Conservation (phyloP, 2,797 vertebrate species). For the Adrianichthys oophorus region DNA sequence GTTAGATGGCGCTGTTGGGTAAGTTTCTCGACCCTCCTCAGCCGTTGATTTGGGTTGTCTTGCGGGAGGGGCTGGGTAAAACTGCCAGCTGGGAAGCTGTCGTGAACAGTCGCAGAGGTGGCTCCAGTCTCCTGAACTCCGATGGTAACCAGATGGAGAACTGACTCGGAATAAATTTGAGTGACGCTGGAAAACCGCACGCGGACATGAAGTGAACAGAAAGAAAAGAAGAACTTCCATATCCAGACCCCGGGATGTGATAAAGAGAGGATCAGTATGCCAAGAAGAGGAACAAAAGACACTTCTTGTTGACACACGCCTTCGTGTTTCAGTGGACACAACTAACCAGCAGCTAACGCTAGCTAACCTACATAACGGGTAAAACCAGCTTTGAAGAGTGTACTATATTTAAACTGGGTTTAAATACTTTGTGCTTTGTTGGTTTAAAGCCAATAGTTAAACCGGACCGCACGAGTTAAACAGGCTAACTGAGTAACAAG, state of each 20-base stretch:
- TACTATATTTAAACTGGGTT: background rate
- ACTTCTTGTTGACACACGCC: slow-evolving; percentile 42
- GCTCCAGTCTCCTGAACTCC: slow-evolving; percentile 14
- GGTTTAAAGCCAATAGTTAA: background rate
- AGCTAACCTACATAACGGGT: slow-evolving; percentile 39
- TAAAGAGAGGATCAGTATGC: slow-evolving; percentile 41
- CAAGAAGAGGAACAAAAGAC: slow-evolving; percentile 65
- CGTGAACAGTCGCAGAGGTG: slow-evolving; percentile 32
- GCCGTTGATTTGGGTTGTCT: slow-evolving; percentile 4
- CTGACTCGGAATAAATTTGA: slow-evolving; percentile 9
- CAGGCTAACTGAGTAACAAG: slow-evolving; percentile 46
- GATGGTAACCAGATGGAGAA: slow-evolving; percentile 33
- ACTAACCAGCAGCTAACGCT: slow-evolving; percentile 63
- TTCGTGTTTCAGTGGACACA: slow-evolving; percentile 36
- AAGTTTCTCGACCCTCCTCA: background rate
- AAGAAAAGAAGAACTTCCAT: too few species aligned
- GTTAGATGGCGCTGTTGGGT: slow-evolving; percentile 41
- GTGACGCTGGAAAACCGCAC: slow-evolving; percentile 5
- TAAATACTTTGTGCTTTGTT: background rate
- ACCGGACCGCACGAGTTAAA: background rate
- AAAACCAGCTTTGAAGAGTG: slow-evolving; percentile 1
- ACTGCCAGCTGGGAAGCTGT: slow-evolving; percentile 49
- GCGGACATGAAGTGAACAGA: slow-evolving; percentile 3
- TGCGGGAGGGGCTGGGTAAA: slow-evolving; percentile 20
- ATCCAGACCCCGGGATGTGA: slow-evolving; percentile 42